These are phyloP conservation scores for Coleophora flavipennella DNA, from an alignment of 2,888 invertebrate genomes.

Conservation along the genomic window DNA sequence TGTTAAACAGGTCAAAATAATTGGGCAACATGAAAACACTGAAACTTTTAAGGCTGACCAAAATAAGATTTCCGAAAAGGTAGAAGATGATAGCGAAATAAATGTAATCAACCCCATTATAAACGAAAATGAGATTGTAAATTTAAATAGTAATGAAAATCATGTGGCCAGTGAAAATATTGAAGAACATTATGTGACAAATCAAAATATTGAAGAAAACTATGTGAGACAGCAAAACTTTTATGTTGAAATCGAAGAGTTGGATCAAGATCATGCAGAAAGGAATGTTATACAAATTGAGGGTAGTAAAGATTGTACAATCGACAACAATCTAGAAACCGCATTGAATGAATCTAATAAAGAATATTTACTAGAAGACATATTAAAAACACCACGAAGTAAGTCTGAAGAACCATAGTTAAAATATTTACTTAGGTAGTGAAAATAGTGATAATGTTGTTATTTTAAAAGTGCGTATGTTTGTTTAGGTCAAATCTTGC, in stretches of 20 bases:
- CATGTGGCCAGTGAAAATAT: not conserved
- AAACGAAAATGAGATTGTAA: not conserved
- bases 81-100: not conserved
- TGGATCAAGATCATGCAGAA: not conserved
- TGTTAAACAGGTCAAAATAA: slow-evolving; percentile 4
- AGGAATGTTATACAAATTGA: not conserved
- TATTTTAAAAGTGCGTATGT: too few species aligned
- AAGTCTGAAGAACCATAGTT: slow-evolving; percentile 11
- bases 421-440: too few species aligned
- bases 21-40: not conserved
- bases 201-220: not conserved
- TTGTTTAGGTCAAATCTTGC: too few species aligned
- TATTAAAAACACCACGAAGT: slow-evolving; percentile 47
- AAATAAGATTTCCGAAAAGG: not conserved
- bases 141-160: not conserved
- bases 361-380: slow-evolving; percentile 35
- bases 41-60: not conserved
- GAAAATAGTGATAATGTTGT: too few species aligned
- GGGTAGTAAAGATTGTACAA: slow-evolving; percentile 13
- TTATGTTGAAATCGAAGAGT: slow-evolving; percentile 4
- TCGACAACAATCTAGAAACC: slow-evolving; percentile 45
- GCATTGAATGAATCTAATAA: slow-evolving; percentile 36
- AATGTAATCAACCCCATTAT: too few species aligned
- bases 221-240: not conserved
- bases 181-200: not conserved